Evolutionary conservation across 2,888 invertebrate species (phyloP).

Genomic region (Mythimna vitellina): DNA sequence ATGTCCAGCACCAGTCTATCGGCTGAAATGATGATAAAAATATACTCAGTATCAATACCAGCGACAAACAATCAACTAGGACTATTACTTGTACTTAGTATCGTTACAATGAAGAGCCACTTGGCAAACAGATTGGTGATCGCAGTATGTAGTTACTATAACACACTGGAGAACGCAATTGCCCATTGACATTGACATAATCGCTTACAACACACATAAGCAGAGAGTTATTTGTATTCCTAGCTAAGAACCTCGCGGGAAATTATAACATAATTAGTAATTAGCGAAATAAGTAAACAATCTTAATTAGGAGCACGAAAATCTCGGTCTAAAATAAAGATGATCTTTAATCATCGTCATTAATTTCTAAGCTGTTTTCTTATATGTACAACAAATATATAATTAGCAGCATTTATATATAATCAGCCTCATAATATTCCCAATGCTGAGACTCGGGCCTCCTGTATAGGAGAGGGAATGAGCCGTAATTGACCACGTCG

Average conservation of each 20-base stretch:
- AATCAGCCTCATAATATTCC: no score
- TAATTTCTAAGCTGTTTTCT: neutral
- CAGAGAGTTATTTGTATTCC: constrained; percentile 23
- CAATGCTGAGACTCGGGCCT: no score
- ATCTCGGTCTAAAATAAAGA: neutral
- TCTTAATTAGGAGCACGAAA: neutral
- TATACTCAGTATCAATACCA: neutral
- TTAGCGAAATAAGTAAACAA: constrained; percentile 1
- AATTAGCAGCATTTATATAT: no score
- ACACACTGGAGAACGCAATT: constrained; percentile 26
- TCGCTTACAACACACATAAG: constrained; percentile 19
- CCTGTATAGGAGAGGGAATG: no score
- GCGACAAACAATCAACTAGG: neutral
- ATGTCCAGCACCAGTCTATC: no score
- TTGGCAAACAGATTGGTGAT: constrained; percentile 44
- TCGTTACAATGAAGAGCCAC: constrained; percentile 29
- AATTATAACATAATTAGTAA: constrained; percentile 28
- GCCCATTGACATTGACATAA: constrained; percentile 36
- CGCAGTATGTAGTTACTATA: constrained; percentile 22
- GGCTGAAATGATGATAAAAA: no score
- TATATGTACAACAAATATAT: neutral
- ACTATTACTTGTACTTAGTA: neutral
- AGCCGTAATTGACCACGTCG: no score
- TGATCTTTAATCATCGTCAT: neutral
- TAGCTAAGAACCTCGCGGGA: constrained; percentile 31